These are phyloP conservation scores for Terebella lapidaria DNA, from an alignment of 2,888 invertebrate species.

Conservation along the genomic window DNA sequence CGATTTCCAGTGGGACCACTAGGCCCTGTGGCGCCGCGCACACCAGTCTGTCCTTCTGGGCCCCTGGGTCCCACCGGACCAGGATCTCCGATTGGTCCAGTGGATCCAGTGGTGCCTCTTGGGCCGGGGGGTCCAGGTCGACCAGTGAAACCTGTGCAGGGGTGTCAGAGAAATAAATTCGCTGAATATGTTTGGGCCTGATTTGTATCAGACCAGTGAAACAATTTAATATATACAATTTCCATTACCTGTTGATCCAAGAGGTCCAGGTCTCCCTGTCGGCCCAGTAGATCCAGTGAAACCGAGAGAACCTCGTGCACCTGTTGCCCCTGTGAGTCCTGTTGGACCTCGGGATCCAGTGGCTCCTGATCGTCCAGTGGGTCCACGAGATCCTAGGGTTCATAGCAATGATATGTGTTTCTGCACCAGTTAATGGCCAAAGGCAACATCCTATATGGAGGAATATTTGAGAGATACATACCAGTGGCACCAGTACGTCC, in stretches of 20 bases:
- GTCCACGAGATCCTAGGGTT: not conserved
- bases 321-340: constrained; percentile 7
- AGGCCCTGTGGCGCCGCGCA: constrained; percentile 11
- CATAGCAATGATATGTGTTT: no score
- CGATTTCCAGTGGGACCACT: constrained; percentile 5
- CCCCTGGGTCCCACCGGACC: constrained; percentile 8
- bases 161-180: not conserved
- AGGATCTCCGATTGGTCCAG: constrained; percentile 3
- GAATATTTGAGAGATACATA: no score
- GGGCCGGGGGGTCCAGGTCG: not conserved
- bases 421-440: no score
- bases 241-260: constrained; percentile 3
- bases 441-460: no score
- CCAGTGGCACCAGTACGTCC: constrained; percentile 1
- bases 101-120: constrained; percentile 4
- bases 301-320: constrained; percentile 14
- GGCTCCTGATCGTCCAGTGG: constrained; percentile 6
- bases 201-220: no score
- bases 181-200: not conserved
- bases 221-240: no score
- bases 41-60: not conserved
- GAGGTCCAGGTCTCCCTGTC: constrained; percentile 5
- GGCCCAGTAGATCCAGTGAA: constrained; percentile 11
- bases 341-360: constrained; percentile 6
- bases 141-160: not conserved